Conservation (phyloP, 2,797 vertebrate species). For the Saxicola maurus region DNA sequence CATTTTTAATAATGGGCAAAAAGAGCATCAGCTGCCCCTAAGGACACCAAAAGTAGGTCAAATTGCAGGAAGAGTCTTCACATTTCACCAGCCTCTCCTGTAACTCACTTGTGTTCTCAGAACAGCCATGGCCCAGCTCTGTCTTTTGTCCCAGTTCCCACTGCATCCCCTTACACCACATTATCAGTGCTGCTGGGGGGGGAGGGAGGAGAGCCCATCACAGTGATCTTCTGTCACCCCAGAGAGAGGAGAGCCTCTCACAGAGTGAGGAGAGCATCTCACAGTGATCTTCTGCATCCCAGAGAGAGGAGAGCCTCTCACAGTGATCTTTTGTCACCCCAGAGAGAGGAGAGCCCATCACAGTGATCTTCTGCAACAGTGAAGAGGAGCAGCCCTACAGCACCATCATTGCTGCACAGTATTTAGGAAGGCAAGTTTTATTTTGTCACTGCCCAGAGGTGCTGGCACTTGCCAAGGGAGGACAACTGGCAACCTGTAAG, state of each 20-base stretch:
- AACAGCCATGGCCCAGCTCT: rapidly evolving
- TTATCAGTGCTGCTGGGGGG: neutral
- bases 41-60: neutral
- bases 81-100: neutral
- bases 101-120: neutral
- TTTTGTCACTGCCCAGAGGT: neutral
- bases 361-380: neutral
- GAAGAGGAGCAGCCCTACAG: neutral
- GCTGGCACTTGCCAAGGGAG: neutral
- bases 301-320: neutral
- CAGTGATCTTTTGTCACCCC: neutral
- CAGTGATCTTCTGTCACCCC: neutral
- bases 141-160: neutral
- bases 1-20: neutral
- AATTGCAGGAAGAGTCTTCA: neutral
- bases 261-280: too few relatives aligned
- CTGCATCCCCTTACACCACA: neutral
- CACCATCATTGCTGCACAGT: rapidly evolving
- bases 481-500: neutral
- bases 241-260: too few relatives aligned
- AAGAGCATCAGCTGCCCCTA: neutral
- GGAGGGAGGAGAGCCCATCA: rapidly evolving
- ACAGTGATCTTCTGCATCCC: neutral
- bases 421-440: neutral
- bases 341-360: neutral